phyloP scores from a whole-genome alignment of 2,888 invertebrate genomes.

The Schrankia costaestrigalis region DNA sequence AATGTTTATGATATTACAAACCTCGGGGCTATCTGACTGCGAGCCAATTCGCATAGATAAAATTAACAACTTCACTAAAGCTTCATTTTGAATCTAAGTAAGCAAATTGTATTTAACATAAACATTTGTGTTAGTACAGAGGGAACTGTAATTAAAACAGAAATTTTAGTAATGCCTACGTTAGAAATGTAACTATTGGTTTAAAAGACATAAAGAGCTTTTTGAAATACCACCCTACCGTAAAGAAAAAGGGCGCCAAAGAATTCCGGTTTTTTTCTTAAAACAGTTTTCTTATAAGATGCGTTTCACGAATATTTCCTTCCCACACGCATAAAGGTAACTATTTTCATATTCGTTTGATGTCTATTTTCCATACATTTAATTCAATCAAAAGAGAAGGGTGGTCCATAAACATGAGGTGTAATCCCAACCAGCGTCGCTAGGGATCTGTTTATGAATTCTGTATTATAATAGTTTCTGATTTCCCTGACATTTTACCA shows the following conservation, averaged over 20 bases:
- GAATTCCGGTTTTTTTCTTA: no score
- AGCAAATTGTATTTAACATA: constrained; percentile 10
- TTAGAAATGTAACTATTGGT: no score
- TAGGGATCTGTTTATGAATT: constrained; percentile 35
- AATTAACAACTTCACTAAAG: constrained; percentile 23
- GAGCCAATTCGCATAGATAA: constrained; percentile 28
- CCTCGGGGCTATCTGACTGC: constrained; percentile 31
- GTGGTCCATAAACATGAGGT: constrained; percentile 27
- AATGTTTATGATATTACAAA: constrained; percentile 56
- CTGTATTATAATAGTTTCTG: constrained; percentile 35
- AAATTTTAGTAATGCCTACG: no score
- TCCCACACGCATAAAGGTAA: background rate
- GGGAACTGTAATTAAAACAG: no score
- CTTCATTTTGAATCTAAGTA: constrained; percentile 10
- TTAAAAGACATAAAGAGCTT: no score
- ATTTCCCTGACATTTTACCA: constrained; percentile 26
- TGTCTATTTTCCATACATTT: constrained; percentile 30
- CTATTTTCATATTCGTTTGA: constrained; percentile 10
- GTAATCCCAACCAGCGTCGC: constrained; percentile 26
- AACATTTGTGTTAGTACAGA: no score
- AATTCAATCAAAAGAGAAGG: constrained; percentile 35
- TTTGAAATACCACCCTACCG: no score
- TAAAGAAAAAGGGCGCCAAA: no score
- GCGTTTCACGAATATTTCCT: no score
- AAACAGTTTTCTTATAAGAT: no score